phyloP scores from a whole-genome alignment of 2,888 invertebrate species.

The Fragum fragum region DNA sequence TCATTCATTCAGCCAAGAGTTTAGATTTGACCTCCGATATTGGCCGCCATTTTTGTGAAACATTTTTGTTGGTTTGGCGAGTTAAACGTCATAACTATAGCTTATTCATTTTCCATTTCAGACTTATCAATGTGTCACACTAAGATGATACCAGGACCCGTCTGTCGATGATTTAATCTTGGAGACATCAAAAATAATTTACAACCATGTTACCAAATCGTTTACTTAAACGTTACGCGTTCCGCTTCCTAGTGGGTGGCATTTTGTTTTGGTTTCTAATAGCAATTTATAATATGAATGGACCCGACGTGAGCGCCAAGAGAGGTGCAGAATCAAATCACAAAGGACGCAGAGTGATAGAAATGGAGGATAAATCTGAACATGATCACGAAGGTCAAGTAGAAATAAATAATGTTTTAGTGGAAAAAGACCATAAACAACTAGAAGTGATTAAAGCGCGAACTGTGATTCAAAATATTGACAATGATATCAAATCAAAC shows the following conservation, averaged over 20 bases:
- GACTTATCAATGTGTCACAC: neutral
- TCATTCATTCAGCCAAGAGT: no score
- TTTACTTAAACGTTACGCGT: slow-evolving; percentile 1
- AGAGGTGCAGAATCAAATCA: neutral
- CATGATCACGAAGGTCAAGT: neutral
- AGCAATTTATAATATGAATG: neutral
- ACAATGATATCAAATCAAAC: neutral
- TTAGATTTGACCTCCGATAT: no score
- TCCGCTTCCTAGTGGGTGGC: neutral
- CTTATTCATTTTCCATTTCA: no score
- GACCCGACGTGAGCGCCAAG: neutral
- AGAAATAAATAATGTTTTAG: neutral
- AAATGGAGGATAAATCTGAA: slow-evolving; percentile 2
- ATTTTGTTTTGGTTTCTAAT: neutral
- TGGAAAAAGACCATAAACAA: neutral
- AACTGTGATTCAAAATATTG: neutral
- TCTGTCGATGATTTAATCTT: neutral
- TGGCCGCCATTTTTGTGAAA: no score
- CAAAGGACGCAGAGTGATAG: slow-evolving; percentile 1
- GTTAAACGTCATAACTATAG: no score
- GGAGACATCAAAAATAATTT: neutral
- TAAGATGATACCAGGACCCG: neutral
- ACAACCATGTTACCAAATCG: neutral
- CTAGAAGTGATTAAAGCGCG: neutral
- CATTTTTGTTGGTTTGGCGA: no score